Evolutionary conservation across 2,113 vertebrate species (phyloP).

Genomic region (Podiceps cristatus): DNA sequence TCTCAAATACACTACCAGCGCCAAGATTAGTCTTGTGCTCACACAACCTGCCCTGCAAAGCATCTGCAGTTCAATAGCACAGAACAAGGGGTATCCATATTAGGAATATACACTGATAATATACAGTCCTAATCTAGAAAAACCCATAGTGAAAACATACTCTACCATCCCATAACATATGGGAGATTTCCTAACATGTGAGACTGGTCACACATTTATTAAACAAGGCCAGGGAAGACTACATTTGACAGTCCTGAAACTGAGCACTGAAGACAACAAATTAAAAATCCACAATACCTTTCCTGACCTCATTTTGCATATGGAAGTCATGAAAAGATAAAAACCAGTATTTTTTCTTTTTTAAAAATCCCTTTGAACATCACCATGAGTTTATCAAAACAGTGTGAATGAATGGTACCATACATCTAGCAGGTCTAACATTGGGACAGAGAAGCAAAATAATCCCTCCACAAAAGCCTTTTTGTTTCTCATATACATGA

Average conservation of each 20-base stretch:
- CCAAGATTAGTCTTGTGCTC: background rate
- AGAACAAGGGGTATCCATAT: background rate
- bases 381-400: background rate
- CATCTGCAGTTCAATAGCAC: background rate
- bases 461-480: background rate
- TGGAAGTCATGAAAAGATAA: background rate
- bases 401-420: background rate
- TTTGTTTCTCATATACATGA: background rate
- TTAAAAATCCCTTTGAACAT: background rate
- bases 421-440: background rate
- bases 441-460: background rate
- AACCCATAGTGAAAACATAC: background rate
- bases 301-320: background rate
- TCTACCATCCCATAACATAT: background rate
- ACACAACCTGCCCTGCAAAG: background rate
- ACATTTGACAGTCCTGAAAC: background rate
- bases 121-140: background rate
- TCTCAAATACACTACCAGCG: background rate
- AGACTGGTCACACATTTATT: background rate
- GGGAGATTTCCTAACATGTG: background rate
- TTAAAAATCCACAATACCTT: background rate
- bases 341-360: background rate
- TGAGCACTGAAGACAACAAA: background rate
- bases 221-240: background rate
- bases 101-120: background rate